These are phyloP conservation scores for Hipposideros armiger DNA, from an alignment of 2,113 vertebrate species.

Conservation along the genomic window DNA sequence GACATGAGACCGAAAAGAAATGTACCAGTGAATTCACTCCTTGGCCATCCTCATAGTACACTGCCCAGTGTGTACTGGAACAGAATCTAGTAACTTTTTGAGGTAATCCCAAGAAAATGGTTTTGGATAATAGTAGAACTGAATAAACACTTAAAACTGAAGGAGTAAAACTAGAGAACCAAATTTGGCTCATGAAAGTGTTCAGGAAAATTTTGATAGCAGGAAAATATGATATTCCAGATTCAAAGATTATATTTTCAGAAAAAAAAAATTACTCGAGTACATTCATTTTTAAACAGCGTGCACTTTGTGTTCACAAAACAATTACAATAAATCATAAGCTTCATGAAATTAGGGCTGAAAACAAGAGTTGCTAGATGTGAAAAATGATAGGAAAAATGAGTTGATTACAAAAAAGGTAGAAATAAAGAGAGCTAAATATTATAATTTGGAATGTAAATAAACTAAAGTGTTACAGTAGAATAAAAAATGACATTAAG, in stretches of 20 bases:
- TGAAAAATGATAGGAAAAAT: background rate
- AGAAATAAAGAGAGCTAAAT: background rate
- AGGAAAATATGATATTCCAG: background rate
- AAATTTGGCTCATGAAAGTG: background rate
- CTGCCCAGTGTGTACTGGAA: background rate
- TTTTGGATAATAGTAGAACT: background rate
- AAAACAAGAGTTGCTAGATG: background rate
- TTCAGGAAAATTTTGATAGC: background rate
- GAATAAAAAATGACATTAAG: background rate
- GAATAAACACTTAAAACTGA: background rate
- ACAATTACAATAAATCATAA: background rate
- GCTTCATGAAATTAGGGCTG: background rate
- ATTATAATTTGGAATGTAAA: background rate
- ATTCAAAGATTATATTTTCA: background rate
- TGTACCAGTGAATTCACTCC: background rate
- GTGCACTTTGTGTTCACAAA: background rate
- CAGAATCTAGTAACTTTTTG: background rate
- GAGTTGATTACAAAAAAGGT: background rate
- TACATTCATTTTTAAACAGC: background rate
- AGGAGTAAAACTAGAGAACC: background rate
- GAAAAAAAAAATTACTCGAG: background rate
- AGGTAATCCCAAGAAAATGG: background rate
- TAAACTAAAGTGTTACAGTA: background rate
- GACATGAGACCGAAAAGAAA: background rate
- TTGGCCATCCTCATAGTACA: accelerated